phyloP scores from a whole-genome alignment of 2,113 vertebrate species.

The Columba janthina region DNA sequence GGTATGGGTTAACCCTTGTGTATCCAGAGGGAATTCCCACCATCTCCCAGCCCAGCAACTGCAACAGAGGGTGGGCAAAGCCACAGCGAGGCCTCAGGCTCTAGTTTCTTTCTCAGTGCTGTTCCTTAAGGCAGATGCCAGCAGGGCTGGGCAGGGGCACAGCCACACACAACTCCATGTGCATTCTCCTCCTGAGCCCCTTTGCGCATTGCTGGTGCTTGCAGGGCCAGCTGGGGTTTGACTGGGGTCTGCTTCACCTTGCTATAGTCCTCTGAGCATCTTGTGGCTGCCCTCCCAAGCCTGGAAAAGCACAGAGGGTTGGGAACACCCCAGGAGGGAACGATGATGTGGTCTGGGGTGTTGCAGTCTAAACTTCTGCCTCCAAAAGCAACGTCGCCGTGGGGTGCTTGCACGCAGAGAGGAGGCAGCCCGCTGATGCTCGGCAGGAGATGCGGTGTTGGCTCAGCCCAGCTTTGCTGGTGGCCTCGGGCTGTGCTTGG shows the following conservation, averaged over 20 bases:
- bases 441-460: neutral
- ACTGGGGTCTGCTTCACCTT: neutral
- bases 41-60: neutral
- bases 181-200: neutral
- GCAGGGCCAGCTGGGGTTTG: neutral
- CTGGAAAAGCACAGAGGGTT: neutral
- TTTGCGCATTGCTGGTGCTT: neutral
- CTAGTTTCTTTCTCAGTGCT: neutral
- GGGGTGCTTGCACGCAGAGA: rapidly evolving
- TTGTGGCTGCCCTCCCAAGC: neutral
- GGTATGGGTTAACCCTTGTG: neutral
- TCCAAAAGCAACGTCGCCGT: rapidly evolving
- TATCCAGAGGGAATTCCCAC: neutral
- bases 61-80: neutral
- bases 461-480: neutral
- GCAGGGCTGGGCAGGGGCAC: neutral
- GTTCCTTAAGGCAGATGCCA: neutral
- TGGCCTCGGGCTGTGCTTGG: neutral
- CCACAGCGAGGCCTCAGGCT: rapidly evolving
- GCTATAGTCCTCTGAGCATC: neutral
- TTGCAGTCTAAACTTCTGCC: neutral
- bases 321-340: neutral
- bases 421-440: neutral
- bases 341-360: rapidly evolving
- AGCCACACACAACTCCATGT: rapidly evolving